Evolutionary conservation across 2,797 vertebrate species (phyloP), one percentile per base, ranked within the genome.

Genomic region (Epinephelus awoara): DNA sequence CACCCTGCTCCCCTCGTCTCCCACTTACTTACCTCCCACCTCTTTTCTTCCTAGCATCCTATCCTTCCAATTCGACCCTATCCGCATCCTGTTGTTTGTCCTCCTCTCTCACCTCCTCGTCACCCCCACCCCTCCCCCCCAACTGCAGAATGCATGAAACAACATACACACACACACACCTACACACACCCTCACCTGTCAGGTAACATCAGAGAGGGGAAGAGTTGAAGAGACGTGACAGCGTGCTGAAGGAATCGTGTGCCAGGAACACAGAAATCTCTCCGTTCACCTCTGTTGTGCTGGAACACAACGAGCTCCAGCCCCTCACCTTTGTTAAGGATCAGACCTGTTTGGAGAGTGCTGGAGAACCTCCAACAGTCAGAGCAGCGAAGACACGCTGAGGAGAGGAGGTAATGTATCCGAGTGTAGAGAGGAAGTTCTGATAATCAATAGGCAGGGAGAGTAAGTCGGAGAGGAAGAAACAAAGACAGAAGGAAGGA

Each of bases 211-310:
- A 93, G 86, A 88, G 84, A 55, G 75, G 72, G 76, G 79, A 77
- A 85, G 90, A 87, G 85, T 63, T 90, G 90, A 92, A 80, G 81
- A 88, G 91, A 91, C 77, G 77, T 92, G 92, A 92, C 91, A 91
- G 91, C 64, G 78, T 68, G 83, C 85, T 92, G 86, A 88, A 88
- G 91, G 88, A 93, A 88, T 81, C 50, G 78, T 82, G 88, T 90
- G 91, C 88, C 91, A 92, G 84, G 85, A 90, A 92, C 88, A 88
- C 77, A 74, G 82, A 89, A 75, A 86, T 87, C 86, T 72, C 81
- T 79, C 25, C 58, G 80, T 85, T 91, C 87, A 82, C 88, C 91
- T 89, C 88, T 75, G 85, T 77, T 83, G 81, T 82, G 83, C 89
- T 82, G 87, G 79, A 93, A 89, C 87, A 87, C 88, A 77, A 64